Base-by-base conservation (phyloP, 2,888 invertebrate species). In the Chymomyza caudatula region DNA sequence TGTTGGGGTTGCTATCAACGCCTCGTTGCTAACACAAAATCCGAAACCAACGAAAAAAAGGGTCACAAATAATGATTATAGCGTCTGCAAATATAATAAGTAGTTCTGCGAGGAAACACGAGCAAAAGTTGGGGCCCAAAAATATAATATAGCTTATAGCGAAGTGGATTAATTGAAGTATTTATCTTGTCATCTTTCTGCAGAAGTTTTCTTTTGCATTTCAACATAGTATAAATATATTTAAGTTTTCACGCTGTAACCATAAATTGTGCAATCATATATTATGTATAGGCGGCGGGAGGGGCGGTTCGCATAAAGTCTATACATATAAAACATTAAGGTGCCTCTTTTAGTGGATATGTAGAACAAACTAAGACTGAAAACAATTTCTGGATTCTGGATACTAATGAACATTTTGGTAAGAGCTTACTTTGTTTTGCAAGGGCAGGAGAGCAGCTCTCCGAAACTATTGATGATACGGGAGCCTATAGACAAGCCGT, bases 41-140 rank as follows among this genome's bases (percentile, higher is more conserved):
- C 17, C 6, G n/a, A 44, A 13, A 44, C n/a, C 44, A 17, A 3
- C 17, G 13, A 29, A 8, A 29, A 4, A 44, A 44, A 19, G 19
- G 47, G 51, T 20, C 51, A 51, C 51, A 51, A 51, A 51, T 51
- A 51, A 51, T 51, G 51, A 51, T 51, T 51, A 51, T 51, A 51
- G 51, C 20, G 51, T 51, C 51, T 51, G 20, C 51, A 51, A 20
- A 51, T 51, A 51, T 20, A 51, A 51, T 22, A 51, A 51, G 20
- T 51, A 20, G 51, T 51, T 37, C 29, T 11, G 8, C 11, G 11
- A 37, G 29, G 29, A 37, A 37, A 37, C 29, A 37, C 29, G 29
- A 37, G 29, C 29, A 51, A 44, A 44, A 13, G 44, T 17, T 47
- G 17, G 2, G n/a, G 15, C 44, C 44, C 44, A 47, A 47, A 15